Evolutionary conservation across 2,888 invertebrate genomes (phyloP).

Genomic region (Orthosia cruda): DNA sequence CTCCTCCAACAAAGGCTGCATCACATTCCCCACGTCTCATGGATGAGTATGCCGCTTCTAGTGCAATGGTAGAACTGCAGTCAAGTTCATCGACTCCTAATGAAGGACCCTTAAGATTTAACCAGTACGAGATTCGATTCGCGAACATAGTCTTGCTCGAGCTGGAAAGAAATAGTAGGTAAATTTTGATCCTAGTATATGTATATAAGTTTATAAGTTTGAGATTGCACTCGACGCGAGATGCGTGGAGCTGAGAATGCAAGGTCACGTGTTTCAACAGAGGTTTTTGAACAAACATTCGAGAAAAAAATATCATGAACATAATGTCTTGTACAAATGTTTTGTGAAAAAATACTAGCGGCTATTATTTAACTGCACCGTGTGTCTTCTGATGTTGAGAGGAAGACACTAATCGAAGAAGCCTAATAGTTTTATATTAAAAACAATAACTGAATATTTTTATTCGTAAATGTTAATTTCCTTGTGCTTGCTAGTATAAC

Average conservation of each 20-base stretch:
- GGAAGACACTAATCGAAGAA: too few species aligned
- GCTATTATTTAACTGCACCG: too few species aligned
- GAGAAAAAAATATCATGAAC: not conserved
- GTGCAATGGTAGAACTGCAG: constrained; percentile 79
- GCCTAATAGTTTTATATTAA: too few species aligned
- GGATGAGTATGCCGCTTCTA: constrained; percentile 76
- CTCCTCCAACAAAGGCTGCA: constrained; percentile 92
- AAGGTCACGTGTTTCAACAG: too few species aligned
- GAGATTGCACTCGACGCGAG: too few species aligned
- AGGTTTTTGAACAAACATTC: not conserved
- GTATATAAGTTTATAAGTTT: too few species aligned
- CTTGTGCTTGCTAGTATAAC: too few species aligned
- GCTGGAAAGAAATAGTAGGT: not conserved
- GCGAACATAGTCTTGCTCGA: constrained; percentile 81
- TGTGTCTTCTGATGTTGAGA: too few species aligned
- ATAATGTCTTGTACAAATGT: not conserved
- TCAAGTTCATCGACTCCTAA: constrained; percentile 80
- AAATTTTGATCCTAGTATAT: too few species aligned
- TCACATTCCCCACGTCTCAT: constrained; percentile 80
- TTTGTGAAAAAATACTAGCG: too few species aligned
- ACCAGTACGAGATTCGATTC: constrained; percentile 73
- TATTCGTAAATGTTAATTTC: too few species aligned
- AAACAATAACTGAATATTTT: too few species aligned
- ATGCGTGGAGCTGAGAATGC: not conserved
- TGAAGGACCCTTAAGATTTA: constrained; percentile 84